phyloP scores from a whole-genome alignment of 1,140 invertebrate genomes.

The Bombus polaris region DNA sequence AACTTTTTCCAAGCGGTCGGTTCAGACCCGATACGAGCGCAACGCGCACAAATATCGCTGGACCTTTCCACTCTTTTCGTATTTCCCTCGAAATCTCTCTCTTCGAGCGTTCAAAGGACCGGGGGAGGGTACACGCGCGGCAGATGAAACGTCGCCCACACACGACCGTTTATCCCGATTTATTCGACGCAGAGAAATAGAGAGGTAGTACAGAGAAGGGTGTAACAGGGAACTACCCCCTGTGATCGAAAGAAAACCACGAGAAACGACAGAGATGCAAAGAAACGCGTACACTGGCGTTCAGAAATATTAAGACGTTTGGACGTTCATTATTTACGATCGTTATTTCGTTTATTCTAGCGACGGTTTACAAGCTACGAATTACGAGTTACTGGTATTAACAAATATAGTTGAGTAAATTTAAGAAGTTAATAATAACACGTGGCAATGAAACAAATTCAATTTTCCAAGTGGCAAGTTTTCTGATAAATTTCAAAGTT shows the following conservation, averaged over 20 bases:
- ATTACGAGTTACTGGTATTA: no score
- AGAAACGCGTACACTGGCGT: neutral
- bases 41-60: slow-evolving; percentile 28
- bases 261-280: neutral
- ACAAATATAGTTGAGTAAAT: no score
- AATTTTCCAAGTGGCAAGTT: no score
- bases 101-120: slow-evolving; percentile 15
- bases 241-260: neutral
- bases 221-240: neutral
- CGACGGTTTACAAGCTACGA: no score
- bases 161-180: slow-evolving; percentile 31
- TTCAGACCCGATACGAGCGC: neutral
- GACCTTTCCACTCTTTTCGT: neutral
- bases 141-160: slow-evolving; percentile 34
- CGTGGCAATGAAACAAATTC: no score
- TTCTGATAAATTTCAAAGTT: no score
- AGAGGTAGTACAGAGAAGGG: neutral
- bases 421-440: no score
- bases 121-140: neutral
- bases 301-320: neutral
- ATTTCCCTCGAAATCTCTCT: neutral
- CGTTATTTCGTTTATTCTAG: no score
- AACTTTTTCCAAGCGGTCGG: slow-evolving; percentile 17
- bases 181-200: slow-evolving; percentile 2
- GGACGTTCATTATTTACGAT: no score